Evolutionary conservation across 2,888 invertebrate species (phyloP).

Genomic region (Hirtodrosophila alboralis): DNA sequence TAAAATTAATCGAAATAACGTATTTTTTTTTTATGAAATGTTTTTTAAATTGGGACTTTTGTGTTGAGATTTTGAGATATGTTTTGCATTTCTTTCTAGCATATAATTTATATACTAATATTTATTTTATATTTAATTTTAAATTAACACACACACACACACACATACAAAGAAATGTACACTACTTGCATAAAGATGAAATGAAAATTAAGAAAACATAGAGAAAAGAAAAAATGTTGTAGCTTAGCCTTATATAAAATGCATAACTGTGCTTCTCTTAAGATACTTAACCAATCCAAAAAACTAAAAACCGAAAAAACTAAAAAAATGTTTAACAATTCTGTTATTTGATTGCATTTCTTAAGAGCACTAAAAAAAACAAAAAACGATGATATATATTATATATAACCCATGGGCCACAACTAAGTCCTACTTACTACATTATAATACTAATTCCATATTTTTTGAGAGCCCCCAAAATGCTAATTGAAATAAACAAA

Average conservation of each 20-base stretch:
- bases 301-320: conserved; percentile 17
- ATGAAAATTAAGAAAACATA: conserved; percentile 1
- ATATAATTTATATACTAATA: conserved; percentile 63
- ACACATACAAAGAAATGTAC: conserved; percentile 24
- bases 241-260: conserved; percentile 48
- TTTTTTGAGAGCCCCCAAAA: conserved; percentile 46
- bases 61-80: conserved; percentile 46
- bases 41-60: conserved; percentile 21
- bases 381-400: too few relatives aligned
- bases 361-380: conserved; percentile 54
- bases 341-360: conserved; percentile 61
- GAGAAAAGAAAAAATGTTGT: conserved; percentile 29
- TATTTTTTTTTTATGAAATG: background rate
- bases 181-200: conserved; percentile 26
- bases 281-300: conserved; percentile 46
- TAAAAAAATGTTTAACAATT: conserved; percentile 43
- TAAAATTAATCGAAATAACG: conserved; percentile 7
- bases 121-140: conserved; percentile 68
- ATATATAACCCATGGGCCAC: conserved; percentile 31
- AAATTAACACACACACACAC: conserved; percentile 36
- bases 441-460: conserved; percentile 25
- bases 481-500: conserved; percentile 24
- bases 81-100: conserved; percentile 69
- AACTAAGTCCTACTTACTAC: conserved; percentile 51
- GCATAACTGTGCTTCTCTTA: conserved; percentile 45